phyloP scores from a whole-genome alignment of 2,113 vertebrate species.

The Collichthys lucidus region DNA sequence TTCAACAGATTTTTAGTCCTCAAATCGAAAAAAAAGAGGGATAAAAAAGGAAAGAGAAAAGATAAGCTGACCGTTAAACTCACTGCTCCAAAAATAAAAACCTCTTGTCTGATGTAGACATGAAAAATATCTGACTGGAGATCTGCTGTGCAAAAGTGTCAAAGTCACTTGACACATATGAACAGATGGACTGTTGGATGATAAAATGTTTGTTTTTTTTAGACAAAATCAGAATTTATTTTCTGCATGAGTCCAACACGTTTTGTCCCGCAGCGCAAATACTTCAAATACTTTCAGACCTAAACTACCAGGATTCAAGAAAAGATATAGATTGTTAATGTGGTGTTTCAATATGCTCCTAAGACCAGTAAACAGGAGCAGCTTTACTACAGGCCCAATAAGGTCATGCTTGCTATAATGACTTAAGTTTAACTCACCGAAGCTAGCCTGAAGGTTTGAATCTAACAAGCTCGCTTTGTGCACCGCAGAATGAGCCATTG shows the following conservation, averaged over 20 bases:
- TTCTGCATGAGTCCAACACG: not conserved
- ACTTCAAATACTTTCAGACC: not conserved
- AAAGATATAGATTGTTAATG: not conserved
- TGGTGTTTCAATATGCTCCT: not conserved
- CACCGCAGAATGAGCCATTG: not conserved
- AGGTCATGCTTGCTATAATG: not conserved
- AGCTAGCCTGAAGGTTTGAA: not conserved
- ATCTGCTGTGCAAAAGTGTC: not conserved
- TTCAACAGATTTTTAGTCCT: too few species aligned
- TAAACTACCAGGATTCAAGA: not conserved
- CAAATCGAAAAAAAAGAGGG: too few species aligned
- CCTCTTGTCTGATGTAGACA: too few species aligned
- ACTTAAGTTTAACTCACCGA: not conserved
- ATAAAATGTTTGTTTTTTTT: not conserved
- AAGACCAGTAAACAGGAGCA: not conserved
- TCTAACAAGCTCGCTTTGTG: conserved; percentile 35
- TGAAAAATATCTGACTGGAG: not conserved
- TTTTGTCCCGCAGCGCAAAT: not conserved
- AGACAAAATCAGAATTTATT: not conserved
- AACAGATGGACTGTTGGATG: not conserved
- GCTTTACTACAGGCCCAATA: not conserved
- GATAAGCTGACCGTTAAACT: too few species aligned
- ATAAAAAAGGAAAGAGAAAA: too few species aligned
- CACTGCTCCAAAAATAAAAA: too few species aligned
- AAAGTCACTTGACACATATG: not conserved